These are phyloP conservation scores for Semotilus atromaculatus DNA, from an alignment of 2,797 vertebrate species.

Conservation along the genomic window DNA sequence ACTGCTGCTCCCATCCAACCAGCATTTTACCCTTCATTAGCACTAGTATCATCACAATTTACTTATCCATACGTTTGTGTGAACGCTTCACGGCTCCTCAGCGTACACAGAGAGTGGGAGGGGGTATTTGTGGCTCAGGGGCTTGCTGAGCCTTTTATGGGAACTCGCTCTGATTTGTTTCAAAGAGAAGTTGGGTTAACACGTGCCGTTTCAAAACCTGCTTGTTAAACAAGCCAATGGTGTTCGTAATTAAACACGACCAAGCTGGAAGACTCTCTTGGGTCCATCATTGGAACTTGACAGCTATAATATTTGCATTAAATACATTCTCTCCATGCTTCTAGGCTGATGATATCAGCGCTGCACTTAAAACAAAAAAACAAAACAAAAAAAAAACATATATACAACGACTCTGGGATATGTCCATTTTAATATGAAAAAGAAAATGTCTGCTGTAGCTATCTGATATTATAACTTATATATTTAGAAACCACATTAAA, in stretches of 20 bases:
- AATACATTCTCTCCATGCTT: neutral
- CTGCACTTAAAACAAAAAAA: too few relatives aligned
- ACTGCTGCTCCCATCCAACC: slow-evolving; percentile 71
- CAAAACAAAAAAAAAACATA: too few relatives aligned
- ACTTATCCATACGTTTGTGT: slow-evolving; percentile 66
- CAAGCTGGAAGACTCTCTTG: slow-evolving; percentile 9
- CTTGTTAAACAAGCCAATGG: slow-evolving; percentile 29
- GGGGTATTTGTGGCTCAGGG: slow-evolving; percentile 1
- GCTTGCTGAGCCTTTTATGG: slow-evolving; percentile 16
- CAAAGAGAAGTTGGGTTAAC: neutral
- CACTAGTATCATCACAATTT: slow-evolving; percentile 64
- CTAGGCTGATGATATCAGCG: neutral
- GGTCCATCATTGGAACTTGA: neutral
- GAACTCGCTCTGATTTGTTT: neutral
- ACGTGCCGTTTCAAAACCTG: slow-evolving; percentile 23
- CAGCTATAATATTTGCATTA: slow-evolving; percentile 12
- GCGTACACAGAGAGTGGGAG: slow-evolving; percentile 35
- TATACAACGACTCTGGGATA: neutral
- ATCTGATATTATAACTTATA: neutral
- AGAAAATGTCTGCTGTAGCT: neutral
- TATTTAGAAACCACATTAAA: neutral
- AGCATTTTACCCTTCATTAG: slow-evolving; percentile 77
- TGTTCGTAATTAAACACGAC: slow-evolving; percentile 50
- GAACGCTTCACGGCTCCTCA: slow-evolving; percentile 52
- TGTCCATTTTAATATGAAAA: neutral